A percentile compares a stretch with the other conserved stretches of the same genome.
Evolutionary conservation across 2,113 vertebrate species (phyloP).

Genomic region (Apteryx owenii): DNA sequence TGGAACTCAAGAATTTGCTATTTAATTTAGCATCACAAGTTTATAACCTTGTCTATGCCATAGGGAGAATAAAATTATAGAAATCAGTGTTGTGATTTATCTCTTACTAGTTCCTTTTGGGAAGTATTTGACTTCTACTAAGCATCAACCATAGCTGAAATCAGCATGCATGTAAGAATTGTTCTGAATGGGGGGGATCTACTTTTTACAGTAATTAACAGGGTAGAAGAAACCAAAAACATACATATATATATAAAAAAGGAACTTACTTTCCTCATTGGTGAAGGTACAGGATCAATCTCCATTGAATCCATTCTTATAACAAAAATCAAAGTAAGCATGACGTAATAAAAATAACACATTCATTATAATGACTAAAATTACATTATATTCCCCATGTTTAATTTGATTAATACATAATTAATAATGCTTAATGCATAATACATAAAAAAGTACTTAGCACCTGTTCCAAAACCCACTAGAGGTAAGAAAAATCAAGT

Average conservation of each 20-base stretch:
- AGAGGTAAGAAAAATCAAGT: neutral
- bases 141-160: neutral
- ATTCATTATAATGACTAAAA: neutral
- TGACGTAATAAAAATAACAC: neutral
- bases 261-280: conserved; percentile 63
- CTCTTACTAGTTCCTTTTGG: neutral
- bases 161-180: neutral
- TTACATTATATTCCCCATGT: neutral
- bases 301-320: conserved; percentile 70
- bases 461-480: neutral
- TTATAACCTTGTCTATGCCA: neutral
- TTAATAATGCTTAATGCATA: neutral
- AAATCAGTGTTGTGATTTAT: neutral
- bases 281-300: conserved; percentile 63
- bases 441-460: neutral
- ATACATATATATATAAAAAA: neutral
- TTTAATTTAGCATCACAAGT: neutral
- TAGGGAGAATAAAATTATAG: neutral
- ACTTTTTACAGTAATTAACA: neutral
- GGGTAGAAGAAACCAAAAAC: neutral
- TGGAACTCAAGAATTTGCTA: neutral
- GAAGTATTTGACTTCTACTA: neutral
- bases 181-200: neutral
- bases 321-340: neutral
- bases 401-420: neutral